Evolutionary conservation across 2,888 invertebrate species (phyloP), one percentile per base, ranked within the genome.

Genomic region (Philereme vetulata): DNA sequence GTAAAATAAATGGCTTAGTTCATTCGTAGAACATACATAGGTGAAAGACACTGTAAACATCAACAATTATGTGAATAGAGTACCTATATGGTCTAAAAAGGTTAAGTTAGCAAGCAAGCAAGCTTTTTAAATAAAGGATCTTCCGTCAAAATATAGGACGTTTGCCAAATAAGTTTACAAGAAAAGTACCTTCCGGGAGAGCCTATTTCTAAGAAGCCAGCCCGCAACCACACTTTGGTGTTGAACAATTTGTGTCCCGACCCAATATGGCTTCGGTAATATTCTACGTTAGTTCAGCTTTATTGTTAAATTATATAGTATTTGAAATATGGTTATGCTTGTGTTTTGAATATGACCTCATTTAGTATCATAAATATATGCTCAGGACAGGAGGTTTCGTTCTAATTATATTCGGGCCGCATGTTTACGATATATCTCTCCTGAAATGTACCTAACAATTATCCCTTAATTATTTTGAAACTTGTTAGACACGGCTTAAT

Each of bases 131-230:
- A 77, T 74, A 78, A 77, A 74, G 68, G 74, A 73, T 74, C 78
- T 32, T 74, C 72, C 67, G 70, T 77, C 64, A 72, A 72, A 77
- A 78, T 73, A 77, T 74, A 68, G 71, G 71, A 81, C 80, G 71
- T 68, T 76, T 78, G 84, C 82, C 81, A 86, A 85, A 84, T 86
- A 83, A 81, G 82, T 81, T 81, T 76, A 81, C 79, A 77, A 77
- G 73, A 44, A 57, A 51, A 40, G 11, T 44, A 47, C 47, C 8
- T 57, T 42, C 33, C 11, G 46, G 49, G 6, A 11, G 38, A 7
- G 8, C 38, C 38, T 38, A 38, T 6, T 61, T 52, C 44, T 6
- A 43, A 32, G 48, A 47, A 56, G 53, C 36, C 56, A 33, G 44
- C 51, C 35, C 50, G 34, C 50, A 56, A 44, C 11, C 56, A 45